These are phyloP conservation scores for Baccha elongata DNA, from an alignment of 2,888 invertebrate species.

Conservation along the genomic window DNA sequence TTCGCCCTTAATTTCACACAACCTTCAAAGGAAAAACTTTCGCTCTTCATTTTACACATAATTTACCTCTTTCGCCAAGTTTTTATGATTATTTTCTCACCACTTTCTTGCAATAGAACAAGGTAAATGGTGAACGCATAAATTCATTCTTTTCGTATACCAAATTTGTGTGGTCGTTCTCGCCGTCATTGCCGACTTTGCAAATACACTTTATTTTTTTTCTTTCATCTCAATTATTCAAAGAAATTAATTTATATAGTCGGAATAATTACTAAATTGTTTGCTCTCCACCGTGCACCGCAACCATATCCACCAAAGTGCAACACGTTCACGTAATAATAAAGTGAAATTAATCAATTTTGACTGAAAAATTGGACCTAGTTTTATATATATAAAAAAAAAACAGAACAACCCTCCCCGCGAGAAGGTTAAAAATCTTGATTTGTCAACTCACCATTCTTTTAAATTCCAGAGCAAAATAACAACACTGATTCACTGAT, in stretches of 20 bases:
- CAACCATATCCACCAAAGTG: conserved; percentile 58
- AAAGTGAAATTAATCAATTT: conserved; percentile 62
- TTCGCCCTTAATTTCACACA: conserved; percentile 18
- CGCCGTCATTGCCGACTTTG: conserved; percentile 60
- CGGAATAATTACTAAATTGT: conserved; percentile 59
- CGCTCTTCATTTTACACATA: conserved; percentile 21
- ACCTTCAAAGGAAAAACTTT: conserved; percentile 9
- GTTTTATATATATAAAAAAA: conserved; percentile 53
- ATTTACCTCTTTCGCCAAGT: conserved; percentile 39
- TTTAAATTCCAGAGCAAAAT: not conserved
- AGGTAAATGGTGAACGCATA: no score
- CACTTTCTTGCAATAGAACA: conserved; percentile 23
- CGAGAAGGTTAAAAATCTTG: conserved; percentile 12
- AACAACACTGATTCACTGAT: no score
- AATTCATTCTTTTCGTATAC: not conserved
- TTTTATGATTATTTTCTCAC: conserved; percentile 24
- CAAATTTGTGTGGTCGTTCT: conserved; percentile 11
- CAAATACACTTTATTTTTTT: conserved; percentile 64
- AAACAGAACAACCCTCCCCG: conserved; percentile 8
- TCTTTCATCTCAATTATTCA: conserved; percentile 54
- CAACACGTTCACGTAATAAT: conserved; percentile 52
- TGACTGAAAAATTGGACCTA: conserved; percentile 40
- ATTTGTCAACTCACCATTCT: conserved; percentile 3
- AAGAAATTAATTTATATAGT: no score
- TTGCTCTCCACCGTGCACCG: conserved; percentile 56